Evolutionary conservation across 2,797 vertebrate genomes (phyloP), one percentile per base, ranked within the genome.

Genomic region (Loriculus beryllinus): DNA sequence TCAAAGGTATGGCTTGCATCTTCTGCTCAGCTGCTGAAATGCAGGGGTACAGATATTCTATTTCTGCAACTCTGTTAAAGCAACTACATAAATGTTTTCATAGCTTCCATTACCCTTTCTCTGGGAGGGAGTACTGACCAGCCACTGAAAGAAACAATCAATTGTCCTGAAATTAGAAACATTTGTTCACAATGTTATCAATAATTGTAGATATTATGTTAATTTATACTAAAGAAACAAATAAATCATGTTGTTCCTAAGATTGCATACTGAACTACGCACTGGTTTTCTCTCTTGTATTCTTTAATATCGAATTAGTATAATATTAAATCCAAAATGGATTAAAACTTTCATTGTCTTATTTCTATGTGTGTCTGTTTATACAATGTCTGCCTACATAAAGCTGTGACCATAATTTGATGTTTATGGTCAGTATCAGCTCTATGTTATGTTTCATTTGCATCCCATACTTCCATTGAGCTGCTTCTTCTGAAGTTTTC

Each of bases 231-330:
- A 31, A 57, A 88, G 16, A 76, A 70, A 78, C n/a, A n/a, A n/a
- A 20, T 15, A 43, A 29, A 6, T 2, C 0, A 0, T 11, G 5
- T 43, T 64, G 19, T 45, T 60, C 4, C 1, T 63, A 29, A 86
- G 15, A 12, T 31, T 35, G 11, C 23, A 3, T 51, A 7, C 13
- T 52, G 45, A 70, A 40, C 29, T 56, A 6, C 6, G 3, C 43
- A 3, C 4, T n/a, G 12, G 8, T 45, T 90, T 85, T 88, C 17
- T 77, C 11, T 57, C n/a, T 29, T 62, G 13, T 43, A 9, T 33
- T 43, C 33, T 64, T 88, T 62, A 40, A 40, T 57, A 35, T 22
- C 37, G 29, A 45, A 23, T 15, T 37, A 88, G 13, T 6, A 0
- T 68, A 43, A 52, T 37, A 22, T 18, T 69, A 48, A 62, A 20